A percentile compares a stretch with the other conserved stretches of the same genome.
Evolutionary conservation across 2,113 vertebrate genomes (phyloP).

Genomic region (Thamnophis sirtalis): DNA sequence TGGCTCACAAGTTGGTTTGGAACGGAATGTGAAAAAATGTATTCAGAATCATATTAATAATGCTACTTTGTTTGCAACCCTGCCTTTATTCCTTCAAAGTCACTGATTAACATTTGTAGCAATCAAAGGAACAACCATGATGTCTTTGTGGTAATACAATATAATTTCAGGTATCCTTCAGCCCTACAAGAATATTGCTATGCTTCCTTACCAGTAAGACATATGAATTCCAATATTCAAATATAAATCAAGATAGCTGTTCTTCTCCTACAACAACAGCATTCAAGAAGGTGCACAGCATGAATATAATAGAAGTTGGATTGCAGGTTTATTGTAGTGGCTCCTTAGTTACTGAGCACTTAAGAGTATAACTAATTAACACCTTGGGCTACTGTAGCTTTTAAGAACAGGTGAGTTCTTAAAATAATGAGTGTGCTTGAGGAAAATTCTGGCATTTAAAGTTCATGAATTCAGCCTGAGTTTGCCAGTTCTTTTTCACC

Average conservation of each 20-base stretch:
- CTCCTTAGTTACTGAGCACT: not conserved
- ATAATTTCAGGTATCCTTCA: not conserved
- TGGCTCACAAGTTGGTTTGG: not conserved
- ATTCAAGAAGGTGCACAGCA: not conserved
- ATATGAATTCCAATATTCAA: not conserved
- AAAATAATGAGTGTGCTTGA: not conserved
- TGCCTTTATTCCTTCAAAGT: not conserved
- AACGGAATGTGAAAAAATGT: not conserved
- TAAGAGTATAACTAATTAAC: constrained; percentile 14
- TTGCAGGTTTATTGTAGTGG: not conserved
- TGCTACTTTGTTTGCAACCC: not conserved
- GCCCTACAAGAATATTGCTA: not conserved
- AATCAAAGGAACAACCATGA: not conserved
- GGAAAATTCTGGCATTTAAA: constrained; percentile 7
- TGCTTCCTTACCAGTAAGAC: not conserved
- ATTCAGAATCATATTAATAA: not conserved
- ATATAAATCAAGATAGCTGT: not conserved
- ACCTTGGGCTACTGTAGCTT: constrained; percentile 9
- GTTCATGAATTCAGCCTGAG: not conserved
- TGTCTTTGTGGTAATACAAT: not conserved
- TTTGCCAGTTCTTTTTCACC: not conserved
- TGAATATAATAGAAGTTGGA: not conserved
- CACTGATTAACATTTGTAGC: not conserved
- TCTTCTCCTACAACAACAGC: not conserved
- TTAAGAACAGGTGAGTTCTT: not conserved